Evolutionary conservation across 37 sponge, comb jelly and placozoan species (phyloP), one percentile per base, ranked within the genome.

Genomic region (Mnemiopsis leidyi): DNA sequence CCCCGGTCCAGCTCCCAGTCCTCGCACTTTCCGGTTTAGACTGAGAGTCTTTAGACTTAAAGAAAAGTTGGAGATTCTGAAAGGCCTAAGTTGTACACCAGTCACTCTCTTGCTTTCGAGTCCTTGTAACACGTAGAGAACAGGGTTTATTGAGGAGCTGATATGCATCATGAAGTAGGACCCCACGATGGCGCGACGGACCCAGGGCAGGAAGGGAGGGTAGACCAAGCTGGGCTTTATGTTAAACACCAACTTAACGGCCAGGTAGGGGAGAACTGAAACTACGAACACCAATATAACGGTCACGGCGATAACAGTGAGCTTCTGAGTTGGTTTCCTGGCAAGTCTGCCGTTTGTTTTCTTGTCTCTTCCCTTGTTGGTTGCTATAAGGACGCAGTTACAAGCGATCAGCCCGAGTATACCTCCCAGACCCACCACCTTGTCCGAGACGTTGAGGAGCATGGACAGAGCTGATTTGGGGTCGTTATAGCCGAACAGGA

Each of bases 161-260:
- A 85, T 39, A 25, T 85, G 90, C 90, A 85, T 85, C 16, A 85
- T n/a, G 48, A 32, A 38, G 29, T 85, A 85, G 48, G 90, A 85
- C n/a, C 90, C 39, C 38, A 85, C 23, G 0, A 85, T 37, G 0
- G 35, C 36, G 0, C 90, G 90, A 0, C 25, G 13, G n/a, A 85
- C 1, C 61, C 61, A 40, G 1, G 40, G 61, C 5, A 24, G 21
- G 38, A 85, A 23, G 61, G 90, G 90, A 7, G 40, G 90, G 0
- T 20, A n/a, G 36, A 85, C 13, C 90, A 85, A 37, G 24, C 61
- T 28, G 1, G 13, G 2, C 24, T 40, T 38, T 1, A 85, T 23
- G 48, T 40, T 23, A 61, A 85, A 85, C 29, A 85, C 0, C 35
- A 85, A 28, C 90, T 85, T 85, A 1, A 85, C 29, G 26, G 39